A percentile compares a stretch with the other conserved stretches of the same genome.
These are phyloP conservation scores for Catagonus wagneri DNA, from an alignment of 2,113 vertebrate genomes.

Conservation along the genomic window DNA sequence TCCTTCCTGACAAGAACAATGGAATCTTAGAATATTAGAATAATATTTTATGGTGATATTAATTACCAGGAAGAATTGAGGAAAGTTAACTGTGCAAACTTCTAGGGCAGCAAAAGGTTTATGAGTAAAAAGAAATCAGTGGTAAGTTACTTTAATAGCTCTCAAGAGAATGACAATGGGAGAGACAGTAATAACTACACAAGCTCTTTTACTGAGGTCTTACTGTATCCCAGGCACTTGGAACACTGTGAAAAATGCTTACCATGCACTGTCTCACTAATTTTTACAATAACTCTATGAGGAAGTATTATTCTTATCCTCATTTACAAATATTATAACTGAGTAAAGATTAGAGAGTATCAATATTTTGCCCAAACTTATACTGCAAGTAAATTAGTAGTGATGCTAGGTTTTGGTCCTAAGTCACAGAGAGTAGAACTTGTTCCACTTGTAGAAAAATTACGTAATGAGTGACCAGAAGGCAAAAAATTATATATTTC, in stretches of 20 bases:
- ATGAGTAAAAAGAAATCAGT: neutral
- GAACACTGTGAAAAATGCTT: slow-evolving; percentile 26
- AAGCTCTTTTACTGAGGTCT: slow-evolving; percentile 28
- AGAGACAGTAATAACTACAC: neutral
- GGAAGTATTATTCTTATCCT: neutral
- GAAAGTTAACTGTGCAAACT: slow-evolving; percentile 14
- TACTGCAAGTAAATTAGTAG: neutral
- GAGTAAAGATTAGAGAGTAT: neutral
- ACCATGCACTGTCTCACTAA: neutral
- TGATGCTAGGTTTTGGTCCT: neutral
- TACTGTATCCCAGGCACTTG: neutral
- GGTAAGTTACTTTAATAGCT: slow-evolving; percentile 1
- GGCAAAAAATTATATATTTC: neutral
- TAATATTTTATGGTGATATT: slow-evolving; percentile 27
- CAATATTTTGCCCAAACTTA: neutral
- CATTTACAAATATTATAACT: neutral
- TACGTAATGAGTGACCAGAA: neutral
- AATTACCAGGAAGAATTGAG: slow-evolving; percentile 26
- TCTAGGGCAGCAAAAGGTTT: neutral
- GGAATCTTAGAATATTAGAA: neutral
- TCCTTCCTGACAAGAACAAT: neutral
- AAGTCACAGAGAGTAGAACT: neutral
- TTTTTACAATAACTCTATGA: neutral
- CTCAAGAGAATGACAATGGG: neutral
- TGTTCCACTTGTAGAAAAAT: neutral